Evolutionary conservation across 53 echinoderm and acorn worm species (phyloP).

Genomic region (Actinopyga echinites): DNA sequence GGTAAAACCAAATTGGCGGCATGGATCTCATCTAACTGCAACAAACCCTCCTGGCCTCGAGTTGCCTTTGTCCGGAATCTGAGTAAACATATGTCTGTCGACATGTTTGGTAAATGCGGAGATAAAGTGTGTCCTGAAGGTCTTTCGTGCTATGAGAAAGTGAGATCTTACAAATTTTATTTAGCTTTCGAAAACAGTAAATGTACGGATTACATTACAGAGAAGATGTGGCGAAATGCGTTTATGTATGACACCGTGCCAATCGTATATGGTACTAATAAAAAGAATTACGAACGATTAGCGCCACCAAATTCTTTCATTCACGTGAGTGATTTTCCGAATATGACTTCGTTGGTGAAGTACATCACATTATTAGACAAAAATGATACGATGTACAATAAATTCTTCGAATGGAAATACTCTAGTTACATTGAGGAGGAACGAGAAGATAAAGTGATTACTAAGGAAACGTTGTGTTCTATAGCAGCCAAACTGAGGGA

Average conservation of each 20-base stretch:
- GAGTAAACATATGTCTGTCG: not conserved
- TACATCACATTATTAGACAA: not conserved
- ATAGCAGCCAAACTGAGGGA: not conserved
- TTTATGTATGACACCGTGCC: not conserved
- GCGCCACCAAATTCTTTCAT: not conserved
- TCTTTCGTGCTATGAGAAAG: not conserved
- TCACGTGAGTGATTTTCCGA: no score
- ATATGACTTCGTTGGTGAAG: not conserved
- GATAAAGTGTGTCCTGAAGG: not conserved
- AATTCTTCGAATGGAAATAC: not conserved
- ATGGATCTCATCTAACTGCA: not conserved
- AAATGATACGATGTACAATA: not conserved
- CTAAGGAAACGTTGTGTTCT: not conserved
- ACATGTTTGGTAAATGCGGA: not conserved
- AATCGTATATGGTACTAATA: not conserved
- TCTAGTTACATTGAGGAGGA: not conserved
- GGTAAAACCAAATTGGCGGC: not conserved
- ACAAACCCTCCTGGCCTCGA: not conserved
- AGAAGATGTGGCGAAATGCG: not conserved
- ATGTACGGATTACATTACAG: not conserved
- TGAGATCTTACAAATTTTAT: not conserved
- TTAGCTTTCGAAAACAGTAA: not conserved
- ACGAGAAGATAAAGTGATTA: not conserved
- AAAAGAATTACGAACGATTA: not conserved
- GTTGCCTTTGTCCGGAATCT: not conserved